A percentile compares a stretch with the other conserved stretches of the same genome.
Conservation (phyloP, 2,113 vertebrate species). For the Lepus americanus region DNA sequence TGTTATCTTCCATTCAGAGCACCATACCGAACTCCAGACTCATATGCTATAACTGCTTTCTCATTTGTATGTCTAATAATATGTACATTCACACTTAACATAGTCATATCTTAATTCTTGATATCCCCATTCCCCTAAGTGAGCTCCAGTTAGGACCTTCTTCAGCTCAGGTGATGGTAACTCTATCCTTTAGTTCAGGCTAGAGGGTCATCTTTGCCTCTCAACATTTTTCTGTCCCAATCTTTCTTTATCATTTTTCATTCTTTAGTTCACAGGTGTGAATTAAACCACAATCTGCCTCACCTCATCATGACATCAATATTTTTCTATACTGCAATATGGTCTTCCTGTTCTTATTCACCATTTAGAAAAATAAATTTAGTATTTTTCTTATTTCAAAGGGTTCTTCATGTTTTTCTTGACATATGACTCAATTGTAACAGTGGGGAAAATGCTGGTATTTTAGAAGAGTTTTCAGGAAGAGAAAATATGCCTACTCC, state of each 20-base stretch:
- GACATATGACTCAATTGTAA: constrained; percentile 69
- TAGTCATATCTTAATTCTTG: neutral
- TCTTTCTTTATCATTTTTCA: constrained; percentile 5
- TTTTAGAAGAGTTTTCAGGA: constrained; percentile 53
- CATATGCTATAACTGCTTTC: neutral
- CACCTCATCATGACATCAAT: neutral
- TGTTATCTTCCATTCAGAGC: neutral
- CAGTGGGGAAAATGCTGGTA: constrained; percentile 45
- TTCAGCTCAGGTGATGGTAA: neutral
- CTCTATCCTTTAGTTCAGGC: neutral
- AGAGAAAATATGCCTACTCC: neutral
- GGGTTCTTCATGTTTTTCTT: constrained; percentile 70
- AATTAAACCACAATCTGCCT: constrained; percentile 64
- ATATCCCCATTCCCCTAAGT: neutral
- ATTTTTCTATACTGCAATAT: constrained; percentile 58
- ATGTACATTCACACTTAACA: neutral
- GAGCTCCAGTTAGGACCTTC: neutral
- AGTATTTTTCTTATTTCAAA: constrained; percentile 67
- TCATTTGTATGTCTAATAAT: neutral
- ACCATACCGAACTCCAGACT: neutral
- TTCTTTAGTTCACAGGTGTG: constrained; percentile 45
- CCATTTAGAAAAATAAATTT: constrained; percentile 77
- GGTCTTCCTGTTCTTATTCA: constrained; percentile 56
- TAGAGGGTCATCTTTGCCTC: neutral
- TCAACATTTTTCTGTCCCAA: neutral